Evolutionary conservation across 1,140 invertebrate species (phyloP).

Genomic region (Drosophila nasuta): DNA sequence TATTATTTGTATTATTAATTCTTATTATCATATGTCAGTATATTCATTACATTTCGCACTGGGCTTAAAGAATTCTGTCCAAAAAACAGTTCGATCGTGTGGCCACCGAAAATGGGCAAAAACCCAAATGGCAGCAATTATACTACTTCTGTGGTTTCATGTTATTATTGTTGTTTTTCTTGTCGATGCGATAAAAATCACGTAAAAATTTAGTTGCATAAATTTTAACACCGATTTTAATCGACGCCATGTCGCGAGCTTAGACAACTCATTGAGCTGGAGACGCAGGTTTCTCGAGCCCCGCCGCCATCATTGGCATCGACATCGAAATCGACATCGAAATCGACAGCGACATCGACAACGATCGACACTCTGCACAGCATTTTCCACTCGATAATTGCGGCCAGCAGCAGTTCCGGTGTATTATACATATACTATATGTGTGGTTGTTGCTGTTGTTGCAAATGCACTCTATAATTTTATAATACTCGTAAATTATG

Average conservation of each 20-base stretch:
- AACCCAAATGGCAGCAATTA: slow-evolving; percentile 37
- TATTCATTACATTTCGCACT: slow-evolving; percentile 45
- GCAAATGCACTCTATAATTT: slow-evolving; percentile 65
- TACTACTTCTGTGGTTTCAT: slow-evolving; percentile 33
- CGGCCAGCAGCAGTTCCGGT: slow-evolving; percentile 74
- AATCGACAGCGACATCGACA: slow-evolving; percentile 28
- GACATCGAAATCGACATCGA: slow-evolving; percentile 23
- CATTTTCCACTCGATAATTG: slow-evolving; percentile 67
- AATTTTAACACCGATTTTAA: slow-evolving; percentile 83
- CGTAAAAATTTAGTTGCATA: slow-evolving; percentile 76
- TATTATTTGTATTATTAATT: too few species aligned
- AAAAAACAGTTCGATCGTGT: slow-evolving; percentile 70
- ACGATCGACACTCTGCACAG: slow-evolving; percentile 59
- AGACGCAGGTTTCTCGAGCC: slow-evolving; percentile 19
- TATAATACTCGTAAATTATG: slow-evolving; percentile 72
- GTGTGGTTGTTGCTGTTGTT: slow-evolving; percentile 14
- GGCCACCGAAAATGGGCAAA: slow-evolving; percentile 64
- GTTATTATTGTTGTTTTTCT: slow-evolving; percentile 39
- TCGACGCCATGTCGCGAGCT: slow-evolving; percentile 63
- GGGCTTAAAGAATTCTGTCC: slow-evolving; percentile 37
- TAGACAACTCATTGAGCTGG: slow-evolving; percentile 67
- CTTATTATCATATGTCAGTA: too few species aligned
- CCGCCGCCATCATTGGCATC: slow-evolving; percentile 3
- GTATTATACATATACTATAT: slow-evolving; percentile 14
- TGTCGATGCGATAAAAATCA: slow-evolving; percentile 65